Conservation (phyloP, 2,113 vertebrate species). For the Oncorhynchus mykiss region DNA sequence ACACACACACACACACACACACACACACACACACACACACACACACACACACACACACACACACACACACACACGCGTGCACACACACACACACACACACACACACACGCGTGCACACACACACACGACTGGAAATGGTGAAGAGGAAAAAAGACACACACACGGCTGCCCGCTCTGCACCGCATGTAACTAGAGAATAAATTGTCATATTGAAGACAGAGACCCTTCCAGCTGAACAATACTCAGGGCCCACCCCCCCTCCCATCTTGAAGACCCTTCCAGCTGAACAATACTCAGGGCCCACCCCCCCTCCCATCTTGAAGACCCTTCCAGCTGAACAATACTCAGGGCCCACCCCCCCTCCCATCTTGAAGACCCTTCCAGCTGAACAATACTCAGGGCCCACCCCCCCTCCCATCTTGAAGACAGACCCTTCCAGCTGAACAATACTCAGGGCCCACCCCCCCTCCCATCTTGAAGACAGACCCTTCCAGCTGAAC, state of each 20-base stretch:
- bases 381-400: too few relatives aligned
- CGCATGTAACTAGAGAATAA: slow-evolving; percentile 10
- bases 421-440: too few relatives aligned
- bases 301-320: too few relatives aligned
- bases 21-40: background rate
- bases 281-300: too few relatives aligned
- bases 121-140: background rate
- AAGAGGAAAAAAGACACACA: background rate
- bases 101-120: background rate
- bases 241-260: background rate
- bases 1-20: background rate
- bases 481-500: too few relatives aligned
- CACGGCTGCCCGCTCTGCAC: background rate
- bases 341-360: too few relatives aligned
- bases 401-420: too few relatives aligned
- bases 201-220: slow-evolving; percentile 28
- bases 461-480: too few relatives aligned
- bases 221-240: slow-evolving; percentile 12
- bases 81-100: background rate
- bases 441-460: too few relatives aligned
- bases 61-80: background rate
- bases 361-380: too few relatives aligned
- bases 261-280: too few relatives aligned
- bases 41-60: background rate
- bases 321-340: too few relatives aligned